A percentile compares a stretch with the other conserved stretches of the same genome.
These are phyloP conservation scores for Odobenus rosmarus DNA, from an alignment of 2,113 vertebrate genomes.

Conservation along the genomic window DNA sequence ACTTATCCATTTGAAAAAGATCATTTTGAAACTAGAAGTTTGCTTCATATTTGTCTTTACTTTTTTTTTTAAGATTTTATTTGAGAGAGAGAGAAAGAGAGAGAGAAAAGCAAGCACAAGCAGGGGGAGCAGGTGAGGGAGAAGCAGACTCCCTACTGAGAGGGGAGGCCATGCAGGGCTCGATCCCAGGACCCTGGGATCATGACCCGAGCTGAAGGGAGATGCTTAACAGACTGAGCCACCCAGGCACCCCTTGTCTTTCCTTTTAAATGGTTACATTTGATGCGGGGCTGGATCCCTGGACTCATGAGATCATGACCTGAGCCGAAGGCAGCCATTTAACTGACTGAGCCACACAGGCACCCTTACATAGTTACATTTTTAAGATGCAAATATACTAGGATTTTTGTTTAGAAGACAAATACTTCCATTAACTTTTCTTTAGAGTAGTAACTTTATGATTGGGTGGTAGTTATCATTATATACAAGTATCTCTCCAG, in stretches of 20 bases:
- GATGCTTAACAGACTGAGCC: neutral
- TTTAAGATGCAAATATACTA: neutral
- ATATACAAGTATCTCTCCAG: neutral
- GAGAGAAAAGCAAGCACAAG: neutral
- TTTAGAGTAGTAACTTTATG: neutral
- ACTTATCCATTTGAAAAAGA: constrained; percentile 21
- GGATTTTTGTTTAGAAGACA: constrained; percentile 24
- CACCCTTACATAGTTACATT: neutral
- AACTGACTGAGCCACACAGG: neutral
- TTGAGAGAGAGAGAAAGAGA: neutral
- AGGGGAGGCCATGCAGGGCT: neutral
- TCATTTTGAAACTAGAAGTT: neutral
- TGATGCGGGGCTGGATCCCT: neutral
- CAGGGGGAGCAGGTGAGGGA: neutral
- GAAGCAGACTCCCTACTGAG: neutral
- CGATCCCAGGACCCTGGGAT: neutral
- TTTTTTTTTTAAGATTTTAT: neutral
- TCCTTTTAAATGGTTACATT: neutral
- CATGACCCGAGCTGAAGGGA: neutral
- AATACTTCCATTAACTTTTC: constrained; percentile 23
- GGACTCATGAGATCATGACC: neutral
- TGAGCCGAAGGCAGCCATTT: neutral
- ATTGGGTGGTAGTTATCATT: neutral
- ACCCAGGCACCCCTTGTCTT: neutral
- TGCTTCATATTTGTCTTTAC: constrained; percentile 1